Base-by-base conservation (phyloP, 1,140 invertebrate genomes). In the Drosophila sucinea region DNA sequence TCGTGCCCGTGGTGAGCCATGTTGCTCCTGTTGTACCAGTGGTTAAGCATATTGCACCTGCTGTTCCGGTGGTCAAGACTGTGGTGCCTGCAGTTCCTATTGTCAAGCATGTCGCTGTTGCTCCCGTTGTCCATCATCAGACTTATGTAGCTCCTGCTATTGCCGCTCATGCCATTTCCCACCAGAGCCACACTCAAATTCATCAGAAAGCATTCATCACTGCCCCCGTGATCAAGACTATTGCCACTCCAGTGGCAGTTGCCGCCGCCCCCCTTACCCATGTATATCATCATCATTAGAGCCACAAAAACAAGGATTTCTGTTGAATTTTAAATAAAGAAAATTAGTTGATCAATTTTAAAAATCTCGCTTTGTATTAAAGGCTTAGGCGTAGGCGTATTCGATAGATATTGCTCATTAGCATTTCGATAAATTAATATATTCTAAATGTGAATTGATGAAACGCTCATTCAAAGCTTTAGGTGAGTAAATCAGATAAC, bases 141-240 rank as follows among this genome's bases (percentile, higher is more conserved):
- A 10, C 35, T 3, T 38, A 38, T 11, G 35, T 38, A 0, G 35
- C 35, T 38, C 35, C 30, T 30, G 30, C 30, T 30, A 61, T 70
- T 47, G 51, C 76, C 41, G 89, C 90, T 30, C 86, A 90, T 7
- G 82, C 90, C 55, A 90, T 94, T 27, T 93, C 93, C 17, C 93
- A 94, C 80, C 93, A 93, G 77, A 93, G 93, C 54, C 92, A 91
- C 71, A 89, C 87, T 2, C 85, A 91, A 64, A 90, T 92, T 54
- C 91, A 92, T 67, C 80, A 82, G 66, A 82, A 87, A 71, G 61
- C 87, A 63, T 40, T 79, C 69, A 81, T 81, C 57, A 70, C 69
- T 1, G 76, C 82, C 1, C 51, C 73, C 1, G 60, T 77, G 35
- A 44, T 89, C 30, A 86, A 86, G 79, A 89, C 83, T 33, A 72